Evolutionary conservation across 2,797 vertebrate species (phyloP).

Genomic region (Acipenser transmontanus): DNA sequence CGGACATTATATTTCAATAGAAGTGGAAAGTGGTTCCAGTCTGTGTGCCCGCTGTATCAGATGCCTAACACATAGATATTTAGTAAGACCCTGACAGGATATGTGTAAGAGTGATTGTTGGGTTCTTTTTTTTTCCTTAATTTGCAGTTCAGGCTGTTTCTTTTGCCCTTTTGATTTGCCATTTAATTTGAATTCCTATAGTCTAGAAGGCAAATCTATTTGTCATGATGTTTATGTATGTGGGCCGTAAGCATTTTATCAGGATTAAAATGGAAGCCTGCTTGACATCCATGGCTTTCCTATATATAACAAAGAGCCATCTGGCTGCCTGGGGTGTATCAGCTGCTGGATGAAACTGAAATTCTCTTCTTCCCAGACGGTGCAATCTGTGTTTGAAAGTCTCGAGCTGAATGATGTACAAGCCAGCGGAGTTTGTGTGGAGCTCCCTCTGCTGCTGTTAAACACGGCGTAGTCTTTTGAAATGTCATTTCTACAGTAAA

Average conservation of each 20-base stretch:
- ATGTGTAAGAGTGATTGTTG: slow-evolving; percentile 21
- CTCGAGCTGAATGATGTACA: not conserved
- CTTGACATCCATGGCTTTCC: not conserved
- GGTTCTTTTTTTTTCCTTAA: slow-evolving; percentile 54
- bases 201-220: not conserved
- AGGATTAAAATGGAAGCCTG: slow-evolving; percentile 5
- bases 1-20: too few relatives aligned
- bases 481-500: not conserved
- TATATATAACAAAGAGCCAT: slow-evolving; percentile 13
- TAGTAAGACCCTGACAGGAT: not conserved
- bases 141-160: slow-evolving; percentile 42
- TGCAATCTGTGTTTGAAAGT: not conserved
- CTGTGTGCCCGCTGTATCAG: not conserved
- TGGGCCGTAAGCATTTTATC: slow-evolving; percentile 1
- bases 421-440: not conserved
- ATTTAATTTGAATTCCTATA: not conserved
- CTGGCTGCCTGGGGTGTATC: slow-evolving; percentile 10
- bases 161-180: slow-evolving; percentile 16
- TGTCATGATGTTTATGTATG: slow-evolving; percentile 2
- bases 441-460: not conserved
- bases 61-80: not conserved
- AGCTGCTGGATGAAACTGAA: slow-evolving; percentile 15
- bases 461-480: too few relatives aligned
- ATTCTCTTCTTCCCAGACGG: slow-evolving; percentile 5
- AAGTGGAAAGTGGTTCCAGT: not conserved